These are phyloP conservation scores for Acanthaster planci DNA, from an alignment of 35 echinoderm and acorn worm genomes.

Conservation along the genomic window DNA sequence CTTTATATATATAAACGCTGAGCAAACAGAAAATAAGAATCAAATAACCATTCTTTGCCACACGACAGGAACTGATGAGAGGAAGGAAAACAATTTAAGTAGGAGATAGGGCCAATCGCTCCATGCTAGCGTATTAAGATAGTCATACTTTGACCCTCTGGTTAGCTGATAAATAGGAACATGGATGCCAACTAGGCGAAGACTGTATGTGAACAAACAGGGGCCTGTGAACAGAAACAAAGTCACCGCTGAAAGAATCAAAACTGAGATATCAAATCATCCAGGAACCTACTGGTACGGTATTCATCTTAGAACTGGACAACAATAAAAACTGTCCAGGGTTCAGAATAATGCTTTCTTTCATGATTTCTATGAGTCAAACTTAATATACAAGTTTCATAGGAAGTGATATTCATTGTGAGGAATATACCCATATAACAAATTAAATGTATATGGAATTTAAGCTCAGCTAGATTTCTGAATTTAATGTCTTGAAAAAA, in stretches of 20 bases:
- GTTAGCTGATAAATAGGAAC: not conserved
- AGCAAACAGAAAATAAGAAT: constrained; percentile 24
- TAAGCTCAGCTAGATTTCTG: too few species aligned
- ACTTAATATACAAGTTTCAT: too few species aligned
- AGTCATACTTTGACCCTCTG: constrained; percentile 14
- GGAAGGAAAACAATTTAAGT: constrained; percentile 31
- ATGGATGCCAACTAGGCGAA: not conserved
- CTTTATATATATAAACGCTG: not conserved
- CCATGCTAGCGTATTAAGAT: constrained; percentile 28
- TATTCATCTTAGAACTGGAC: constrained; percentile 19
- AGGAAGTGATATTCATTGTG: too few species aligned
- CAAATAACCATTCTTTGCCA: constrained; percentile 25
- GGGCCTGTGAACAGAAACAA: constrained; percentile 12
- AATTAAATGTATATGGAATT: too few species aligned
- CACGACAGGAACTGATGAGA: constrained; percentile 12
- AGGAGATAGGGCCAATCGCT: constrained; percentile 10
- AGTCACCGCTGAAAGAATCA: not conserved
- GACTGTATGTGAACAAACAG: not conserved
- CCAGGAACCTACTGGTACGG: constrained; percentile 5
- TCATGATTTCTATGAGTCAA: too few species aligned
- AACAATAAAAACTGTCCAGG: not conserved
- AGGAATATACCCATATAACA: too few species aligned
- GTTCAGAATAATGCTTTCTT: too few species aligned
- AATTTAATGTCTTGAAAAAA: too few species aligned
- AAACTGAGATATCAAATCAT: constrained; percentile 9